Evolutionary conservation across 2,888 invertebrate genomes (phyloP).

Genomic region (Andrena trimmerana): DNA sequence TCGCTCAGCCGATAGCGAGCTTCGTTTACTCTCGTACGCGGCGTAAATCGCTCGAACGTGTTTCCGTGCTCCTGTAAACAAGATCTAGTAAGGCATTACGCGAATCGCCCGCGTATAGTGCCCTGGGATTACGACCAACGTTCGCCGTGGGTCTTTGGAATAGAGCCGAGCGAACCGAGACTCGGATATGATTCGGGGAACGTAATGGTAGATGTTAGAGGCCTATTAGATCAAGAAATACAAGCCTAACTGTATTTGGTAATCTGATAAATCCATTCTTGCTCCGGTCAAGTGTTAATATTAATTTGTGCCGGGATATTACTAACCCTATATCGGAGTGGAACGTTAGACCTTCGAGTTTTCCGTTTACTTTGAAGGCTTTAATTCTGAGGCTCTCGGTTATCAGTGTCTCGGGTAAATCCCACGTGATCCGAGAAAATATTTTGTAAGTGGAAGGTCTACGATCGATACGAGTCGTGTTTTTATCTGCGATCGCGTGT

Average conservation of each 20-base stretch:
- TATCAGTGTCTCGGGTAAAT: background rate
- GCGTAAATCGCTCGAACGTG: slow-evolving; percentile 42
- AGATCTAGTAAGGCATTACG: slow-evolving; percentile 24
- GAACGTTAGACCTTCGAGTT: background rate
- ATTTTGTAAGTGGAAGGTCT: slow-evolving; percentile 30
- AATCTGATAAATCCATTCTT: background rate
- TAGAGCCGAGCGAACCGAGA: slow-evolving; percentile 1
- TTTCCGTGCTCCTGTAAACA: slow-evolving; percentile 50
- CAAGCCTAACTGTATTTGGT: background rate
- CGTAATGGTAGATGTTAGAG: too few species aligned
- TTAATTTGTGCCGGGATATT: background rate
- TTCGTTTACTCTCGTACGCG: slow-evolving; percentile 44
- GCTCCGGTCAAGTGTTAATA: background rate
- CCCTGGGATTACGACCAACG: slow-evolving; percentile 35
- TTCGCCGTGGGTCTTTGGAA: slow-evolving; percentile 17
- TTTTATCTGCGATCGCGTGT: slow-evolving; percentile 20
- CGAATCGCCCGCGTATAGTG: slow-evolving; percentile 20
- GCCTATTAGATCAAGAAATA: background rate
- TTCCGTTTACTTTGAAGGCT: background rate
- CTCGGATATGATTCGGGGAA: slow-evolving; percentile 5
- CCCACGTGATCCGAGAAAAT: slow-evolving; percentile 18
- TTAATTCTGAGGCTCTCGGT: background rate
- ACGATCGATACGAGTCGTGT: slow-evolving; percentile 31
- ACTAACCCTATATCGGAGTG: background rate
- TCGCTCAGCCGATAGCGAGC: slow-evolving; percentile 54